Evolutionary conservation across 2,113 vertebrate genomes (phyloP).

Genomic region (Tonatia bakeri): DNA sequence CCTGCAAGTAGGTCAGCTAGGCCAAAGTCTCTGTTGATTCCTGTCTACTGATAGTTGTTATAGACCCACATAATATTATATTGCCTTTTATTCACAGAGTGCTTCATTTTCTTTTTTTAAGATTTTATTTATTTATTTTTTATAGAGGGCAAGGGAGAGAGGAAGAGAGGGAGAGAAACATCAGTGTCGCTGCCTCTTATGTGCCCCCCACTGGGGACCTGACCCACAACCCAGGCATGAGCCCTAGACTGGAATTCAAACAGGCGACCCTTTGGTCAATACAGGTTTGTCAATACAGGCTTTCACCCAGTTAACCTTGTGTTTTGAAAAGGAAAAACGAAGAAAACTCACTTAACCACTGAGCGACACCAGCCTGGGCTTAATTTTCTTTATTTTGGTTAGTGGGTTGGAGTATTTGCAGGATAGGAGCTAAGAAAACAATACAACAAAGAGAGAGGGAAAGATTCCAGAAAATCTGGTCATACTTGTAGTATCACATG

Average conservation of each 20-base stretch:
- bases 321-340: too few relatives aligned
- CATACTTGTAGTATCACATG: background rate
- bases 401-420: background rate
- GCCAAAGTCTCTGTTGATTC: background rate
- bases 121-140: too few relatives aligned
- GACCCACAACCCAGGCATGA: too few relatives aligned
- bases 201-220: too few relatives aligned
- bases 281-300: too few relatives aligned
- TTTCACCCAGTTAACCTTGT: too few relatives aligned
- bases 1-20: background rate
- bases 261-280: too few relatives aligned
- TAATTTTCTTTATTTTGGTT: slow-evolving; percentile 48
- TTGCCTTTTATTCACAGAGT: slow-evolving; percentile 28
- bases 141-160: too few relatives aligned
- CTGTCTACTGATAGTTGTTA: background rate
- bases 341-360: too few relatives aligned
- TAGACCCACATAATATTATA: background rate
- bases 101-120: slow-evolving; percentile 38
- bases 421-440: slow-evolving; percentile 15
- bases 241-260: too few relatives aligned
- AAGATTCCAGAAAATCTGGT: slow-evolving; percentile 24
- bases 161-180: too few relatives aligned
- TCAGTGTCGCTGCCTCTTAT: too few relatives aligned
- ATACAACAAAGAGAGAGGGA: background rate
- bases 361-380: background rate